Percentiles rank a stretch among this genome's conserved stretches.
Evolutionary conservation across 2,888 invertebrate species (phyloP).

Genomic region (Volucella zonaria): DNA sequence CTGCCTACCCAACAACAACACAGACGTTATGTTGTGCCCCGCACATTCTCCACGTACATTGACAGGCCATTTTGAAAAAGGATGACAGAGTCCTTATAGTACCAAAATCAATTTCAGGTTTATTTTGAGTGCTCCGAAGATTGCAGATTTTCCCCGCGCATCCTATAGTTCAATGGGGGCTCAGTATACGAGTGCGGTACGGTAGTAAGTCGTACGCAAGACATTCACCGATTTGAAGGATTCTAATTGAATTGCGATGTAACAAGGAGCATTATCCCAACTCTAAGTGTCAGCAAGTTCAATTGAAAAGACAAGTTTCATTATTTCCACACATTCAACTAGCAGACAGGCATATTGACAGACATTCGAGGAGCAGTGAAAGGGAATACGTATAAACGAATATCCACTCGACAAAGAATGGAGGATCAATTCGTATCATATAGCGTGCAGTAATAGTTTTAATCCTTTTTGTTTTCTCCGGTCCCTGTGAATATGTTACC

Average conservation of each 20-base stretch:
- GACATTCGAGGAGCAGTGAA: conserved; percentile 30
- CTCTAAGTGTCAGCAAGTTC: conserved; percentile 64
- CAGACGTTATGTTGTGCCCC: neutral
- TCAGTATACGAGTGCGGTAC: neutral
- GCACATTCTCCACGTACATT: neutral
- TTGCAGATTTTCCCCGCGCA: neutral
- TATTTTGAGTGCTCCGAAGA: conserved; percentile 29
- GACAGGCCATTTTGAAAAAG: conserved; percentile 45
- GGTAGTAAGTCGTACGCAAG: neutral
- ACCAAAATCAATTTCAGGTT: conserved; percentile 64
- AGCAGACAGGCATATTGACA: conserved; percentile 71
- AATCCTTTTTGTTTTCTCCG: conserved; percentile 57
- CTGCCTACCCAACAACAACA: conserved; percentile 27
- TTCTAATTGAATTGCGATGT: conserved; percentile 72
- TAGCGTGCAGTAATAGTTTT: conserved; percentile 49
- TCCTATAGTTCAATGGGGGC: too few species aligned
- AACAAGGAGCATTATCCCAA: conserved; percentile 64
- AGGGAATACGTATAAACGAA: too few species aligned
- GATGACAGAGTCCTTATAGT: conserved; percentile 44
- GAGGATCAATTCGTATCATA: conserved; percentile 24
- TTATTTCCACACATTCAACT: conserved; percentile 67
- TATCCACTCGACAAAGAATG: neutral
- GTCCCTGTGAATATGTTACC: conserved; percentile 10
- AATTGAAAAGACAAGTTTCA: conserved; percentile 66
- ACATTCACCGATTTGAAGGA: conserved; percentile 30